Evolutionary conservation across 2,888 invertebrate species (phyloP).

Genomic region (Drosophila kambysellisi): DNA sequence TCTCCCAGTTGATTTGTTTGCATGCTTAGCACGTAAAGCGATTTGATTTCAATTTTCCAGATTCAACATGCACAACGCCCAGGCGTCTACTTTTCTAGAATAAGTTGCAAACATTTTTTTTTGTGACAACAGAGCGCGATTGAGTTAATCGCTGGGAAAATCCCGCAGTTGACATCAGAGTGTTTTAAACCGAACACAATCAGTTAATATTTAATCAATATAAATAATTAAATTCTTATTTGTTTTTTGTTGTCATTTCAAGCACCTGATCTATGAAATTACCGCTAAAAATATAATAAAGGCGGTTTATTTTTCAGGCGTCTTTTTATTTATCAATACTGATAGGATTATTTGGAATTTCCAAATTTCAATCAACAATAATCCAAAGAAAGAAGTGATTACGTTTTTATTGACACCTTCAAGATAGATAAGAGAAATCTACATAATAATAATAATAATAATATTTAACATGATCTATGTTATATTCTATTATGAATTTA

Average conservation of each 20-base stretch:
- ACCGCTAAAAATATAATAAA: slow-evolving; percentile 19
- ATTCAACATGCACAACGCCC: slow-evolving; percentile 62
- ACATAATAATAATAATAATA: neutral
- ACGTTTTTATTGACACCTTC: neutral
- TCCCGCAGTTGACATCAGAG: slow-evolving; percentile 38
- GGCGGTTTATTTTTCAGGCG: slow-evolving; percentile 4
- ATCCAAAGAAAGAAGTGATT: neutral
- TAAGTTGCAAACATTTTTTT: slow-evolving; percentile 62
- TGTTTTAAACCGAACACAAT: slow-evolving; percentile 1
- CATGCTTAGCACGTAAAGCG: slow-evolving; percentile 81
- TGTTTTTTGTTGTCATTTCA: neutral
- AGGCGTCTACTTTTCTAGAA: slow-evolving; percentile 62
- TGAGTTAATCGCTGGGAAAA: slow-evolving; percentile 52
- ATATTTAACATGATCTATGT: neutral
- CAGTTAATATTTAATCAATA: slow-evolving; percentile 23
- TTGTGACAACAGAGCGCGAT: slow-evolving; percentile 42
- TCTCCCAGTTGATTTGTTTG: slow-evolving; percentile 53
- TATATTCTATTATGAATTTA: neutral
- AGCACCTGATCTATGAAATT: neutral
- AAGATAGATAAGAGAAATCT: neutral
- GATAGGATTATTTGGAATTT: slow-evolving; percentile 6
- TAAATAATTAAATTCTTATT: slow-evolving; percentile 1
- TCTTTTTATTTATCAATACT: slow-evolving; percentile 13
- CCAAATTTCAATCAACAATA: slow-evolving; percentile 6
- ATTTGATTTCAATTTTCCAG: slow-evolving; percentile 83